Base-by-base conservation (phyloP, 1,140 invertebrate genomes). In the Drosophila rufa region DNA sequence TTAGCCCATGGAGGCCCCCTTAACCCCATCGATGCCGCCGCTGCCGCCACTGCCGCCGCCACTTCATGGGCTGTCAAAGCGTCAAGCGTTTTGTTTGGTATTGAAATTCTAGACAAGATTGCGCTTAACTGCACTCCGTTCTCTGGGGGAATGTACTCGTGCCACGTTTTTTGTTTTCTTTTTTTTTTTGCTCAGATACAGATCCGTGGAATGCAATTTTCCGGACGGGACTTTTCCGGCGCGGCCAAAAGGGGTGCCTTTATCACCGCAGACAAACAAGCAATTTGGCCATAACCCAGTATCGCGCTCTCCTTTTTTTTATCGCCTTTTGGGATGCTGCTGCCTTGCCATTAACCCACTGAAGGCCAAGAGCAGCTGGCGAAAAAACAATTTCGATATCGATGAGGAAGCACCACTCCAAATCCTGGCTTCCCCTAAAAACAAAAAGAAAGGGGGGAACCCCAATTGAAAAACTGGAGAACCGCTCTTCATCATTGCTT, bases 21-120 rank as follows among this genome's bases (percentile, higher is more conserved):
- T 22, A 55, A 55, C 46, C 51, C 51, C 25, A 50, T 50, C 43
- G n/a, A 36, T 19, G 12, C 50, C 11, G 27, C 1, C 2, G 38
- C 22, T 8, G 12, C 19, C n/a, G 53, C n/a, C n/a, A n/a, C n/a
- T 19, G 12, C 50, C 11, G 27, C 46, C 57, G 57, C 42, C 48
- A 42, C 36, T 46, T 38, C 40, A 46, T 46, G 56, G 61, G 33
- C 76, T 86, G 82, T 86, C 79, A 86, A 75, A 86, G 70, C 83
- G 83, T 82, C 75, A 79, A 73, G 79, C 82, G 64, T 62, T 87
- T 62, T 79, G 69, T 80, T 78, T 86, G 82, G 66, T 87, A 82
- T 87, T 86, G 82, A 87, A 86, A 86, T 86, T 86, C 83, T 79
- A 86, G 66, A 87, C 83, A 69, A 87, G 75, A 86, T 82, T 79